Evolutionary conservation across 1,140 invertebrate genomes (phyloP), one percentile per base, ranked within the genome.

Genomic region (Drosophila pruinosa): DNA sequence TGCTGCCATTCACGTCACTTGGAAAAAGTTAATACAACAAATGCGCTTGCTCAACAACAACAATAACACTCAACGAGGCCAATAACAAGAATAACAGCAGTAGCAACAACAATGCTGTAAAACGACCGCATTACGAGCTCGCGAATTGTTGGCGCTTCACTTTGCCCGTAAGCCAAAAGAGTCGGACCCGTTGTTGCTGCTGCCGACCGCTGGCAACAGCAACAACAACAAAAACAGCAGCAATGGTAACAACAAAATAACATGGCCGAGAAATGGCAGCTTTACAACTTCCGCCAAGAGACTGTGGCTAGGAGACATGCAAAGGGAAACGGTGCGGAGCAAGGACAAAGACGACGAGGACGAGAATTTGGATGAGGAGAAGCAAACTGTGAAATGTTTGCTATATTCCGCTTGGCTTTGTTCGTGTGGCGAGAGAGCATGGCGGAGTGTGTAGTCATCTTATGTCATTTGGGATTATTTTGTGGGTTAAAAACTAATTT

Each of bases 401-500:
- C 63, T 71, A 41, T 74, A 54, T 58, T 56, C 36, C 39, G 48
- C 48, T 28, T 47, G 58, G 53, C 54, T 57, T 54, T 69, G 43
- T 34, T 14, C 45, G 21, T 48, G 15, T 43, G 34, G 57, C 10
- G 67, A 45, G 12, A 39, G 41, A 12, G 52, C 24, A 34, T 54
- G 31, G 45, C 4, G 45, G 5, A 22, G 24, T 41, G 17, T 48
- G 59, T 34, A 62, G 54, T 63, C 78, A 82, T 88, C 82, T 88
- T 82, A 88, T 88, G 82, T 88, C 82, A 88, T 88, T 88, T 75
- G 82, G 82, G 82, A 88, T 88, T 88, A 88, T 88, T 88, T 88
- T 88, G 82, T 88, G 82, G 82, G 83, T 82, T 88, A 82, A 89
- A 88, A 88, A 88, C 82, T 88, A 88, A 88, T 88, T 88, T 88